phyloP scores from a whole-genome alignment of 2,888 invertebrate species.

The Mythimna ferrago region DNA sequence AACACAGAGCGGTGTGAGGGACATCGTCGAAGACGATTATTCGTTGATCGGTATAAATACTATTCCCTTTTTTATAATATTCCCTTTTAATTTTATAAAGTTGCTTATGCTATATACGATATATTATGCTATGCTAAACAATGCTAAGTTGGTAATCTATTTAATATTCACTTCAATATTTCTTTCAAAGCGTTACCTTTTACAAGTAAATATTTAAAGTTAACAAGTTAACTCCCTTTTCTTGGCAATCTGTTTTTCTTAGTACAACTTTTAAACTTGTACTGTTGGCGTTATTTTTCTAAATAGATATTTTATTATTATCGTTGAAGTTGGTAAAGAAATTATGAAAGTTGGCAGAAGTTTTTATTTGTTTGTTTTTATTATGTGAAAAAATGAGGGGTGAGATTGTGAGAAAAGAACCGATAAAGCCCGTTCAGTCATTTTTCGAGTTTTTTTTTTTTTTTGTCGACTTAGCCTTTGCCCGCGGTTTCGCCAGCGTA shows the following conservation, averaged over 20 bases:
- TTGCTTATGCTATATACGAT: too few relatives aligned
- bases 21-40: too few relatives aligned
- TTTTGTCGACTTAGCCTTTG: too few relatives aligned
- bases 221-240: constrained; percentile 16
- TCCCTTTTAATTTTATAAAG: too few relatives aligned
- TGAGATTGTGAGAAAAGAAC: neutral
- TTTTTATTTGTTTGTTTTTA: constrained; percentile 24
- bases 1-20: too few relatives aligned
- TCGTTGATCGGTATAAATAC: too few relatives aligned
- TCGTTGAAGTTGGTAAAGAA: constrained; percentile 30
- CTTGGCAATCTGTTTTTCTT: constrained; percentile 40
- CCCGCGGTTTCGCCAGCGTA: too few relatives aligned
- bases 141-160: constrained; percentile 1
- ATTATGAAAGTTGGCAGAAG: constrained; percentile 9
- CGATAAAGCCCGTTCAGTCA: neutral
- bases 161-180: constrained; percentile 23
- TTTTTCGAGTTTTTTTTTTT: neutral
- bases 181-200: constrained; percentile 12
- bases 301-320: constrained; percentile 45
- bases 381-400: neutral
- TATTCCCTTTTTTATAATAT: too few relatives aligned
- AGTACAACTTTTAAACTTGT: constrained; percentile 31
- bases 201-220: constrained; percentile 28
- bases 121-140: constrained; percentile 2
- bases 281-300: constrained; percentile 27